Conservation (phyloP, 2,113 vertebrate genomes). For the Trichechus manatus region DNA sequence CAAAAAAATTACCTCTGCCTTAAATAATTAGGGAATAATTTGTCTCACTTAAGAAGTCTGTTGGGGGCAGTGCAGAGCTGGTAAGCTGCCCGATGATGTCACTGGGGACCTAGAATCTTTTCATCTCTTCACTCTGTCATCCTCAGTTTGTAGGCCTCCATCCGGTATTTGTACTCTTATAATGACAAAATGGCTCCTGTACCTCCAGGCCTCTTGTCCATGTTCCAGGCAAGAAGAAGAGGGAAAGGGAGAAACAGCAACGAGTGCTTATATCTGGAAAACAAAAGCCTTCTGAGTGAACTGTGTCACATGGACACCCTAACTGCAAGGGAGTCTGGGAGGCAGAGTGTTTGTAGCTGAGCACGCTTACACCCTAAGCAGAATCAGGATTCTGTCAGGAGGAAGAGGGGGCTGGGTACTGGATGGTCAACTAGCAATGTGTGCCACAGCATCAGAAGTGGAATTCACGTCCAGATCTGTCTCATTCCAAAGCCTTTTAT, state of each 20-base stretch:
- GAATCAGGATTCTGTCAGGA: neutral
- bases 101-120: neutral
- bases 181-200: neutral
- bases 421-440: too few species aligned
- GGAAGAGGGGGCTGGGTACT: neutral
- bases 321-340: neutral
- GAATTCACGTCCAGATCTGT: neutral
- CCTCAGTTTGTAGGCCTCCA: neutral
- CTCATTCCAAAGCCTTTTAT: neutral
- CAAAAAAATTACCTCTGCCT: neutral
- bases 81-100: neutral
- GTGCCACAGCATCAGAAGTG: neutral
- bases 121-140: neutral
- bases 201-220: neutral
- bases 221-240: neutral
- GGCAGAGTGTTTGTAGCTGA: neutral
- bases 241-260: neutral
- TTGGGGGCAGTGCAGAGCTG: neutral
- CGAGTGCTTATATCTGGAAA: neutral
- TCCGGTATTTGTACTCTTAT: neutral
- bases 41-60: neutral
- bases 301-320: neutral
- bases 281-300: neutral
- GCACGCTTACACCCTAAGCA: neutral
- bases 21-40: neutral